Evolutionary conservation across 2,797 vertebrate genomes (phyloP).

Genomic region (Stomatorhinus walkeri): DNA sequence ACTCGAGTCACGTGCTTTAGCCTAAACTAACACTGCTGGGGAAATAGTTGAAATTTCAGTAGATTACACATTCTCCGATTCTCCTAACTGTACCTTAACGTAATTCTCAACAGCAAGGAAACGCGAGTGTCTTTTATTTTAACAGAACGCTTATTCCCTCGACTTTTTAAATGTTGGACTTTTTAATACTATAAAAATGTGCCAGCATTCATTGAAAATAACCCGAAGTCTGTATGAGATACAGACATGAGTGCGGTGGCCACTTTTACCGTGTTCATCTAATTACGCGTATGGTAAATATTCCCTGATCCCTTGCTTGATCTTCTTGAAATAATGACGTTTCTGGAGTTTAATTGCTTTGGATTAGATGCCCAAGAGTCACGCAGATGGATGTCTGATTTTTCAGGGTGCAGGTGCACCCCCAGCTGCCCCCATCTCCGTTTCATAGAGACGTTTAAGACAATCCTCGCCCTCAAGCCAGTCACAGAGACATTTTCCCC

Average conservation of each 20-base stretch:
- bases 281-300: background rate
- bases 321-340: background rate
- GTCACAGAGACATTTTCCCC: background rate
- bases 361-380: background rate
- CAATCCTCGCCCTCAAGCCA: background rate
- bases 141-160: background rate
- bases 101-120: background rate
- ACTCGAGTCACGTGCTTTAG: background rate
- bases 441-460: background rate
- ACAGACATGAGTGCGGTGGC: background rate
- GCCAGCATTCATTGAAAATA: background rate
- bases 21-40: background rate
- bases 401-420: background rate
- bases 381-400: background rate
- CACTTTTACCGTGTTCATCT: background rate
- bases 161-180: background rate
- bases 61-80: background rate
- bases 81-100: background rate
- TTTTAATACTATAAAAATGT: background rate
- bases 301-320: background rate
- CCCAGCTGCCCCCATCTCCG: background rate
- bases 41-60: background rate
- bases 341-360: background rate
- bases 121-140: background rate
- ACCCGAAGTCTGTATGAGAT: background rate